Evolutionary conservation across 2,888 invertebrate genomes (phyloP).

Genomic region (Thymelicus sylvestris): DNA sequence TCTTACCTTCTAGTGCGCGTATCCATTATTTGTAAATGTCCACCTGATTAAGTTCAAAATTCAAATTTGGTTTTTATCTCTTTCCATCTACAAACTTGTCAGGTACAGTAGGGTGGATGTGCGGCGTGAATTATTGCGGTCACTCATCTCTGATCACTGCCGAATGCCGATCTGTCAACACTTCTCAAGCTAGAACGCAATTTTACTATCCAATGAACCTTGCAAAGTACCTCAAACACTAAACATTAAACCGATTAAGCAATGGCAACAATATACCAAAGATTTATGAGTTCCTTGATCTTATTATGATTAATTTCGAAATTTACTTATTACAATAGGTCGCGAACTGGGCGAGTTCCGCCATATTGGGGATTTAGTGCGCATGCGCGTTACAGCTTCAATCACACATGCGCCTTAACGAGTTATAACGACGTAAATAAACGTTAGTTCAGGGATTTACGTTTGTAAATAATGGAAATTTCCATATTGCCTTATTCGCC

Average conservation of each 20-base stretch:
- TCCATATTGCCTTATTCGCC: not conserved
- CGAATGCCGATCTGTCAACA: slow-evolving; percentile 66
- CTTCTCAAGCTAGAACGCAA: slow-evolving; percentile 26
- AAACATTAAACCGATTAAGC: slow-evolving; percentile 8
- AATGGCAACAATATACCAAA: not conserved
- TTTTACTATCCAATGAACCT: slow-evolving; percentile 25
- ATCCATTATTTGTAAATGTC: not conserved
- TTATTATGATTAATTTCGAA: slow-evolving; percentile 49
- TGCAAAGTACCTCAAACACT: not conserved
- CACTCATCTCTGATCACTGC: slow-evolving; percentile 60
- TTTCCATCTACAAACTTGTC: slow-evolving; percentile 10
- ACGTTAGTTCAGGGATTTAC: slow-evolving; percentile 2
- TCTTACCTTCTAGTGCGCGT: not conserved
- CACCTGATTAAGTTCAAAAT: not conserved
- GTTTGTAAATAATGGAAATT: slow-evolving; percentile 7
- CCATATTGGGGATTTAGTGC: slow-evolving; percentile 60
- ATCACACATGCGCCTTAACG: slow-evolving; percentile 61
- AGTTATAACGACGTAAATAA: slow-evolving; percentile 36
- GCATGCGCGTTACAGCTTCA: slow-evolving; percentile 57
- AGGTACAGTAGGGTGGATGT: slow-evolving; percentile 15
- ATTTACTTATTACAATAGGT: slow-evolving; percentile 58
- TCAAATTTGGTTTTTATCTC: not conserved
- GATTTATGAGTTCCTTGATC: not conserved
- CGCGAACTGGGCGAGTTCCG: slow-evolving; percentile 54
- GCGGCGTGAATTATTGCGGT: slow-evolving; percentile 51